phyloP scores from a whole-genome alignment of 2,797 vertebrate species.

The Champsocephalus esox region DNA sequence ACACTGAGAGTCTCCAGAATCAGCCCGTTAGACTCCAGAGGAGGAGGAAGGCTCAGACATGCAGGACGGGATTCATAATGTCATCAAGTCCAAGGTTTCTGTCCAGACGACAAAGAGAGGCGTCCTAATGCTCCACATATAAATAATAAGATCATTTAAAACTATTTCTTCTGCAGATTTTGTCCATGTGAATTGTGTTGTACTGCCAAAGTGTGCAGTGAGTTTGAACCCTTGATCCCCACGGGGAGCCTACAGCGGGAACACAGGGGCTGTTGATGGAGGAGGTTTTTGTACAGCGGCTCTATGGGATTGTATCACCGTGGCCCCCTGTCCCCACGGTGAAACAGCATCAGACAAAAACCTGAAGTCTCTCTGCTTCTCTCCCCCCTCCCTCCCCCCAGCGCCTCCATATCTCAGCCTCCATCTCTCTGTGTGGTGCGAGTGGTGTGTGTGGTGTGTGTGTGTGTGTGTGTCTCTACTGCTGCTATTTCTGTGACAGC shows the following conservation, averaged over 20 bases:
- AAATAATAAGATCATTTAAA: too few species aligned
- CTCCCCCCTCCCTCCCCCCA: constrained; percentile 47
- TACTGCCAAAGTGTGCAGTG: too few species aligned
- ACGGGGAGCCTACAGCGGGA: constrained; percentile 7
- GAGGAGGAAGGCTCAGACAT: not conserved
- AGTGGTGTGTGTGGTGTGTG: too few species aligned
- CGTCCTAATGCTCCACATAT: not conserved
- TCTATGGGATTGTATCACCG: constrained; percentile 86
- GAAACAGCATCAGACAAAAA: constrained; percentile 91
- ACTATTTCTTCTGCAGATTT: too few species aligned
- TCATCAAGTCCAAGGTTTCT: not conserved
- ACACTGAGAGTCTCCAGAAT: constrained; percentile 54
- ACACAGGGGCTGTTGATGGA: constrained; percentile 39
- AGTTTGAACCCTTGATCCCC: too few species aligned
- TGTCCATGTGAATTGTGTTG: too few species aligned
- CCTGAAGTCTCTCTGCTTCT: constrained; percentile 36
- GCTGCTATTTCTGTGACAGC: constrained; percentile 81
- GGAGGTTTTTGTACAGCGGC: constrained; percentile 92
- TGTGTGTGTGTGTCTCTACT: not conserved
- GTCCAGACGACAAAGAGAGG: not conserved
- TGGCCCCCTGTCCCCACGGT: constrained; percentile 92
- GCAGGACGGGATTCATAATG: not conserved
- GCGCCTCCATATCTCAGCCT: constrained; percentile 69
- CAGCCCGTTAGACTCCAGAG: not conserved
- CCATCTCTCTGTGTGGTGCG: constrained; percentile 58